These are phyloP conservation scores for Ambastaia sidthimunki DNA, from an alignment of 2,797 vertebrate genomes.

Conservation along the genomic window DNA sequence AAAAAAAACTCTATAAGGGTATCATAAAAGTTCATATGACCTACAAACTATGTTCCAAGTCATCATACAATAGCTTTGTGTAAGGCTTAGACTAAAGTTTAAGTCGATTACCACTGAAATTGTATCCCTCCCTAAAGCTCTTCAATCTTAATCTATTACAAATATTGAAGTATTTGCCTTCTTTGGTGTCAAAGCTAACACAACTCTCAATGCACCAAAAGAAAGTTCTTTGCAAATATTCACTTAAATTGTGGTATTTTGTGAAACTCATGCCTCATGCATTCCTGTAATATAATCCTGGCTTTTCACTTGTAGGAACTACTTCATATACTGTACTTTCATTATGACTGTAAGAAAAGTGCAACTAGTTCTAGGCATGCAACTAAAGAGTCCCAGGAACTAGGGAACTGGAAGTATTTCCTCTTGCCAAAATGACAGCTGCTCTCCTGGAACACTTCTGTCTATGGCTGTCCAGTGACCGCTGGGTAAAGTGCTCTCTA, in stretches of 20 bases:
- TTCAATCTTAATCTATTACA: no score
- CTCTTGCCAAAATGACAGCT: slow-evolving; percentile 27
- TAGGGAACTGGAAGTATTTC: slow-evolving; percentile 28
- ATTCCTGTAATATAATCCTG: background rate
- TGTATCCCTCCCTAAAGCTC: no score
- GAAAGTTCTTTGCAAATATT: background rate
- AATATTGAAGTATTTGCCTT: no score
- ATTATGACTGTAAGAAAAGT: slow-evolving; percentile 8
- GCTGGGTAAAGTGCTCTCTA: slow-evolving; percentile 47
- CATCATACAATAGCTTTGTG: no score
- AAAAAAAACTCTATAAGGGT: no score
- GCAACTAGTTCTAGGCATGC: background rate
- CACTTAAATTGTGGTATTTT: background rate
- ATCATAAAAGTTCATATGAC: no score
- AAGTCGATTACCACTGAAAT: no score
- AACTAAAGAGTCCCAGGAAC: slow-evolving; percentile 26
- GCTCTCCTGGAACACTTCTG: slow-evolving; percentile 22
- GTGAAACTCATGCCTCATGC: background rate
- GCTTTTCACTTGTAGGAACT: background rate
- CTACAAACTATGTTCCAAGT: no score
- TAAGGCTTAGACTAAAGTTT: no score
- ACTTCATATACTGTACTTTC: background rate
- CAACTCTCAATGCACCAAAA: no score
- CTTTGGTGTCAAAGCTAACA: no score
- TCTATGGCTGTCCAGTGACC: slow-evolving; percentile 43